Conservation (phyloP, 2,797 vertebrate species). For the Helostoma temminkii region DNA sequence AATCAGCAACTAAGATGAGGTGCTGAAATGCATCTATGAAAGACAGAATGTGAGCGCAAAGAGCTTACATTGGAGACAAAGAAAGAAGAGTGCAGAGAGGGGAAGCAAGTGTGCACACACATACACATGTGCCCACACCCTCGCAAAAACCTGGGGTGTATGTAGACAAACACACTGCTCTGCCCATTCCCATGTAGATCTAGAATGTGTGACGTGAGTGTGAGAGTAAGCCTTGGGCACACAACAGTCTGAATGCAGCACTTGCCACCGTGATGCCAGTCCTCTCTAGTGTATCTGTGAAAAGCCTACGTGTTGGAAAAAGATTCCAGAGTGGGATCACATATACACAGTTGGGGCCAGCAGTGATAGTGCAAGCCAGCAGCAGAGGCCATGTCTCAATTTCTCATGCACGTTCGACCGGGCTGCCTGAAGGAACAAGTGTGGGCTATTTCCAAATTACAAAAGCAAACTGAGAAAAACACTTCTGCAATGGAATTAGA, state of each 20-base stretch:
- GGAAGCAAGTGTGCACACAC: constrained; percentile 55
- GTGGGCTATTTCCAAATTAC: constrained; percentile 51
- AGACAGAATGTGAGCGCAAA: constrained; percentile 32
- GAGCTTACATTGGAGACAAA: constrained; percentile 63
- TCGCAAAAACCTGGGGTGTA: constrained; percentile 64
- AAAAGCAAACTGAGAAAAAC: constrained; percentile 29
- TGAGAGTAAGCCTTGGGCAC: constrained; percentile 79
- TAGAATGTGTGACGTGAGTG: constrained; percentile 82
- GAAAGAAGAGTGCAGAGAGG: constrained; percentile 49
- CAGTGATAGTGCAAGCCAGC: constrained; percentile 64
- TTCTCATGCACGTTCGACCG: constrained; percentile 73
- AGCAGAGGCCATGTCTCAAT: constrained; percentile 72
- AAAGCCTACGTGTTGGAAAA: constrained; percentile 82
- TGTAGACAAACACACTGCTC: constrained; percentile 75
- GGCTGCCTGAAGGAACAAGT: constrained; percentile 64
- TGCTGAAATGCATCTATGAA: constrained; percentile 29
- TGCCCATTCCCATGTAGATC: constrained; percentile 76
- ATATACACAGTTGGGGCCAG: constrained; percentile 75
- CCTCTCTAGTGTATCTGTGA: constrained; percentile 80
- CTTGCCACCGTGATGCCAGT: constrained; percentile 83
- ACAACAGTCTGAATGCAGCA: constrained; percentile 80
- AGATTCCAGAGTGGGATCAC: constrained; percentile 80
- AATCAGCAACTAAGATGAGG: constrained; percentile 8
- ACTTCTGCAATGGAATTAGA: constrained; percentile 23
- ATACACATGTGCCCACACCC: constrained; percentile 53